These are phyloP conservation scores for Hapalemur alaotrensis DNA, from an alignment of 2,797 vertebrate genomes.

Conservation along the genomic window DNA sequence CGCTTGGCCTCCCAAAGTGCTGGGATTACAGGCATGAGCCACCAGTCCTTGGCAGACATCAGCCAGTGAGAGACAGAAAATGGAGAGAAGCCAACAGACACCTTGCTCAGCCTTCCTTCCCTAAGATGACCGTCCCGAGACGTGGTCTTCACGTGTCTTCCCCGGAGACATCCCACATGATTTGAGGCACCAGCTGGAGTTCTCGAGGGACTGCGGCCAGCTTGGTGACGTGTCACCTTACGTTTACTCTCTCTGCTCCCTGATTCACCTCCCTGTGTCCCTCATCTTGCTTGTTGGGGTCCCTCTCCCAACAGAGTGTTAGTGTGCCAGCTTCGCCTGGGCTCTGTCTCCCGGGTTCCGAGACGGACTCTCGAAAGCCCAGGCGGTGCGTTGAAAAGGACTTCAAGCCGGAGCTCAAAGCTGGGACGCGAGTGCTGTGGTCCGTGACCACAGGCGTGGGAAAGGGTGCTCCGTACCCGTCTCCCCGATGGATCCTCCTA, in stretches of 20 bases:
- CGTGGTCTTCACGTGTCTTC: not conserved
- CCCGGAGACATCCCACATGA: not conserved
- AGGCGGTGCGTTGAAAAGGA: not conserved
- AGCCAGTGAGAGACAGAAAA: not conserved
- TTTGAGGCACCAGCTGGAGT: no score
- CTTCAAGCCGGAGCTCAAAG: not conserved
- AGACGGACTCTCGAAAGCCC: rapidly evolving
- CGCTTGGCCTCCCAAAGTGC: no score
- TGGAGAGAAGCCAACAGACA: not conserved
- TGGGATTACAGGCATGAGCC: no score
- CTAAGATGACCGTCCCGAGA: not conserved
- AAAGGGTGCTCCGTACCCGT: not conserved
- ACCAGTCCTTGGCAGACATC: not conserved
- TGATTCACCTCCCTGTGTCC: not conserved
- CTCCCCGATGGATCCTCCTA: not conserved
- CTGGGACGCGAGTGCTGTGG: not conserved
- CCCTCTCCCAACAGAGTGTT: not conserved
- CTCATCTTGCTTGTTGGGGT: not conserved
- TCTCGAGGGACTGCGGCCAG: not conserved
- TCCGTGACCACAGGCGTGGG: not conserved
- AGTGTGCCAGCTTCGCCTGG: not conserved
- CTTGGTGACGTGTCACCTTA: not conserved
- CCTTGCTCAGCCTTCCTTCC: not conserved
- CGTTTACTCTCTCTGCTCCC: not conserved
- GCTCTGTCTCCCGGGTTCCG: not conserved